These are phyloP conservation scores for Dynastes hyllus DNA, from an alignment of 2,888 invertebrate genomes.

Conservation along the genomic window DNA sequence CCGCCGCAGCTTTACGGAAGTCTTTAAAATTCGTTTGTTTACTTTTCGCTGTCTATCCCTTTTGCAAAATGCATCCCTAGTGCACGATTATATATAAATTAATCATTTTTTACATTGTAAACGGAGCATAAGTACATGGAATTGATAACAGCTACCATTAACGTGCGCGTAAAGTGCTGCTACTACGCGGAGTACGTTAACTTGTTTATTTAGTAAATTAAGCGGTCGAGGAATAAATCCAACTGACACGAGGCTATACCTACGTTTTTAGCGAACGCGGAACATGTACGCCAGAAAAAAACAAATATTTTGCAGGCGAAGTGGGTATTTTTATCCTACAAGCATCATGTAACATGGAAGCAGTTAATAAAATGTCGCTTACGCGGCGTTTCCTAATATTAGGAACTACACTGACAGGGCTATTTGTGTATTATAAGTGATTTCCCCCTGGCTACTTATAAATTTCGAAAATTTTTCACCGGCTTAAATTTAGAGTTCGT, in stretches of 20 bases:
- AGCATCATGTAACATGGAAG: neutral
- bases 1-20: neutral
- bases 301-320: constrained; percentile 28
- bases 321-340: constrained; percentile 6
- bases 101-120: constrained; percentile 20
- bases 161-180: constrained; percentile 9
- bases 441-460: too few species aligned
- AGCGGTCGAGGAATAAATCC: constrained; percentile 19
- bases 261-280: neutral
- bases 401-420: too few species aligned
- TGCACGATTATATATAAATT: constrained; percentile 12
- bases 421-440: too few species aligned
- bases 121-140: neutral
- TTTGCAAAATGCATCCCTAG: neutral
- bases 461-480: too few species aligned
- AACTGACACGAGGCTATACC: neutral
- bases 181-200: constrained; percentile 8
- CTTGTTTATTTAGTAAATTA: constrained; percentile 40
- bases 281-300: neutral
- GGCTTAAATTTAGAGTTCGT: too few species aligned
- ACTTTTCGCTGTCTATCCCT: constrained; percentile 2
- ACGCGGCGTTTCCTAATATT: neutral
- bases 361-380: too few species aligned
- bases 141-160: constrained; percentile 39
- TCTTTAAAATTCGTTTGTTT: constrained; percentile 26